These are phyloP conservation scores for Gortyna flavago DNA, from an alignment of 2,888 invertebrate species.

Conservation along the genomic window DNA sequence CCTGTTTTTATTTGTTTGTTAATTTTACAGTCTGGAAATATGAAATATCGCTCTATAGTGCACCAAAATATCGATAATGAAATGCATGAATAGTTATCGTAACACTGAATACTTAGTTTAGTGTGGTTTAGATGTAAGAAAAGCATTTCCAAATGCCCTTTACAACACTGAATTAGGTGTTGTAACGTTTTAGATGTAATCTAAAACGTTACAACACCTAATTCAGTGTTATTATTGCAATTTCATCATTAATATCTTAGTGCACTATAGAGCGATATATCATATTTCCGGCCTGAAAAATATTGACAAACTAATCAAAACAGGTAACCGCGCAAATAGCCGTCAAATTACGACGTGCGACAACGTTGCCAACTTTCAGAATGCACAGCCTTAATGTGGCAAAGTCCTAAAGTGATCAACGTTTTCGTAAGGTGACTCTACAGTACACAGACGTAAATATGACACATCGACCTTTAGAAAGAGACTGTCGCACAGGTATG, in stretches of 20 bases:
- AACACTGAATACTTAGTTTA: not conserved
- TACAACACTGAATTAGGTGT: no score
- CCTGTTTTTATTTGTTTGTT: not conserved
- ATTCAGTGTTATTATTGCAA: no score
- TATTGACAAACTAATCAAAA: not conserved
- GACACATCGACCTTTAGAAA: conserved; percentile 5
- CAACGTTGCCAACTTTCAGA: not conserved
- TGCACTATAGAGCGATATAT: no score
- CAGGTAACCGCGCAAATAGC: not conserved
- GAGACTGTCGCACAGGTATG: not conserved
- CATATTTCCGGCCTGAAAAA: not conserved
- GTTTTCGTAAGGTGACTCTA: conserved; percentile 26
- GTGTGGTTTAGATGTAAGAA: not conserved
- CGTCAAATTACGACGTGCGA: not conserved
- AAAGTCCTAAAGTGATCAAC: not conserved
- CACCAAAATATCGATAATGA: not conserved
- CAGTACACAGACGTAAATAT: conserved; percentile 2
- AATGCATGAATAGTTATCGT: not conserved
- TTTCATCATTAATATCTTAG: no score
- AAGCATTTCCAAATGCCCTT: not conserved
- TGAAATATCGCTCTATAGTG: not conserved
- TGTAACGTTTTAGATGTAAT: no score
- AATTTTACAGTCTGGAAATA: not conserved
- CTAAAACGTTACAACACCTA: no score
- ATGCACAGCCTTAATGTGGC: not conserved